Evolutionary conservation across 2,797 vertebrate genomes (phyloP).

Genomic region (Tympanoctomys barrerae): DNA sequence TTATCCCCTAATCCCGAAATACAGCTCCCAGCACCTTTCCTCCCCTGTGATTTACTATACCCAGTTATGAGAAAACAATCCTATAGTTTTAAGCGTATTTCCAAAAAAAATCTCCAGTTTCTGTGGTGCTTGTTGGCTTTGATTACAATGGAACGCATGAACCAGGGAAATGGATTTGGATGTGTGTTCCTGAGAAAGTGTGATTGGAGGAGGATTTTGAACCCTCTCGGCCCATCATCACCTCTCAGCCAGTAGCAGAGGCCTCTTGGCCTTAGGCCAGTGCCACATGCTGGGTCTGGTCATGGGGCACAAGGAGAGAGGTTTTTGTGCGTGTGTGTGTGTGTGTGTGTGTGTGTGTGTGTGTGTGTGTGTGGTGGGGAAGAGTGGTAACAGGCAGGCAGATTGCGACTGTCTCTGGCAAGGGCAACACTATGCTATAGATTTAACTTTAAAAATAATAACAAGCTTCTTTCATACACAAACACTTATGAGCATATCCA

Average conservation of each 20-base stretch:
- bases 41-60: neutral
- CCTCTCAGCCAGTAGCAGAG: conserved; percentile 54
- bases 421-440: neutral
- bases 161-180: conserved; percentile 52
- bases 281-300: conserved; percentile 61
- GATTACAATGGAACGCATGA: neutral
- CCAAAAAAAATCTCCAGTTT: neutral
- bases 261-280: conserved; percentile 12
- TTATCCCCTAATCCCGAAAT: neutral
- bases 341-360: too few species aligned
- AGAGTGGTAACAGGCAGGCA: conserved; percentile 46
- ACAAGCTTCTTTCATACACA: conserved; percentile 8
- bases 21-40: neutral
- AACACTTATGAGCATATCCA: conserved; percentile 35
- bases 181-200: conserved; percentile 48
- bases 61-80: conserved; percentile 1
- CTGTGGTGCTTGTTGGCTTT: neutral
- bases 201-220: conserved; percentile 7
- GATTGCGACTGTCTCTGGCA: conserved; percentile 63
- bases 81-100: conserved; percentile 19
- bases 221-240: neutral
- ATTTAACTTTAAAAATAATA: conserved; percentile 69
- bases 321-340: neutral
- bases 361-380: neutral
- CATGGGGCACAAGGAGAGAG: neutral